Conservation (phyloP, 2,797 vertebrate species). For the Phoeniculus purpureus region DNA sequence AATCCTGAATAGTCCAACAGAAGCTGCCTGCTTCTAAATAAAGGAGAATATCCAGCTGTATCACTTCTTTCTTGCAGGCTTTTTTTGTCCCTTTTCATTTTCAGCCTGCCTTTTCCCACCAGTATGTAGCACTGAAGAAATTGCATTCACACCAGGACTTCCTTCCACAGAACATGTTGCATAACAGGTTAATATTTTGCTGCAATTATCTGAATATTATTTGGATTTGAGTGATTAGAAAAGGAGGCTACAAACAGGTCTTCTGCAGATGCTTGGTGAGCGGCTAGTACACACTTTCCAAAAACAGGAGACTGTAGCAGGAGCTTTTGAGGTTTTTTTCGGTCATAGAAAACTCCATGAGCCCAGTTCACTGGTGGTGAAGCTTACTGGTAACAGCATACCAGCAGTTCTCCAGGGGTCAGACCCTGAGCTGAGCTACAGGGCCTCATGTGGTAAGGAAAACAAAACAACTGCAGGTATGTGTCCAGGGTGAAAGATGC, state of each 20-base stretch:
- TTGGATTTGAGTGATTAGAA: neutral
- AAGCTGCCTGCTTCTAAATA: slow-evolving; percentile 36
- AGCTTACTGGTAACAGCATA: neutral
- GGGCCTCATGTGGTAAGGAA: neutral
- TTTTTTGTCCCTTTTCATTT: neutral
- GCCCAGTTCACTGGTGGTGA: neutral
- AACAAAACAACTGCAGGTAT: neutral
- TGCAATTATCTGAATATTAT: neutral
- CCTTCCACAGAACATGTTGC: neutral
- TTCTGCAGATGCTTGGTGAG: neutral
- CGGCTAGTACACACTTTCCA: neutral
- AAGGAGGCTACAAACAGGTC: neutral
- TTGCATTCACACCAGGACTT: neutral
- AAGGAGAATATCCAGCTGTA: slow-evolving; percentile 27
- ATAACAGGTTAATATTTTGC: slow-evolving; percentile 34
- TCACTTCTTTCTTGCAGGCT: neutral
- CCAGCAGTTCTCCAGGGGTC: neutral
- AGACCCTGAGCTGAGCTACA: neutral
- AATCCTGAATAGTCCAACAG: slow-evolving; percentile 1
- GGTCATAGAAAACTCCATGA: neutral
- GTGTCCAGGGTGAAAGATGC: rapidly evolving
- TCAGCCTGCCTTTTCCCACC: neutral
- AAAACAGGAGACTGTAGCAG: neutral
- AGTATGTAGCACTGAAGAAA: neutral
- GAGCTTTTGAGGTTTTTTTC: neutral